A percentile compares a stretch with the other conserved stretches of the same genome.
Evolutionary conservation across 1,140 invertebrate genomes (phyloP).

Genomic region (Gryon sp.): DNA sequence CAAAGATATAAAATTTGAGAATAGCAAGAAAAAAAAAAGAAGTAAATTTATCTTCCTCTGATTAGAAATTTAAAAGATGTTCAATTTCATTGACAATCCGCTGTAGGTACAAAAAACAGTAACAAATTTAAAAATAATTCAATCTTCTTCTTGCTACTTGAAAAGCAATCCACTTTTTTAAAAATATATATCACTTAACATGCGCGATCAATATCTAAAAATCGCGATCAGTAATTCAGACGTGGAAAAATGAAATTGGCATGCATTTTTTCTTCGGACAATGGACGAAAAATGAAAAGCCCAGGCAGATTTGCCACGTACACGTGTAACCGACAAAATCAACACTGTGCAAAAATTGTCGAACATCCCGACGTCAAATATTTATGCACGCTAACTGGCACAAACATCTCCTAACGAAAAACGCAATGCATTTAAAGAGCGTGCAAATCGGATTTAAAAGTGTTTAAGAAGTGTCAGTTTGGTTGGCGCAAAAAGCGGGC

Average conservation of each 20-base stretch:
- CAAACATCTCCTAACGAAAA: constrained; percentile 34
- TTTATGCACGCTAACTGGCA: constrained; percentile 40
- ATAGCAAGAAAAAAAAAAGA: too few relatives aligned
- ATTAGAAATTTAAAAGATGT: too few relatives aligned
- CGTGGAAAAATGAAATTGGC: not conserved
- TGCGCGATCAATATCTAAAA: constrained; percentile 11
- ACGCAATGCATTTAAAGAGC: constrained; percentile 52
- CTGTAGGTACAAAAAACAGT: too few relatives aligned
- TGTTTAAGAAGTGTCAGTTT: constrained; percentile 53
- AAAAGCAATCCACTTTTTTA: too few relatives aligned
- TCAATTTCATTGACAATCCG: too few relatives aligned
- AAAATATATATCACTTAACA: constrained; percentile 14
- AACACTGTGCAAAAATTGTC: constrained; percentile 23
- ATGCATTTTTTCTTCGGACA: constrained; percentile 15
- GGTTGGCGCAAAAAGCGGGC: constrained; percentile 32
- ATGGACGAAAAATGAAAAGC: not conserved
- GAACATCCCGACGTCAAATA: constrained; percentile 36
- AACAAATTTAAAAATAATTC: too few relatives aligned
- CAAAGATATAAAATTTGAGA: too few relatives aligned
- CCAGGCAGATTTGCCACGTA: not conserved
- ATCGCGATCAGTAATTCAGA: constrained; percentile 16
- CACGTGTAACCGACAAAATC: constrained; percentile 20
- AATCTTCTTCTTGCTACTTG: too few relatives aligned
- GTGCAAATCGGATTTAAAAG: constrained; percentile 46
- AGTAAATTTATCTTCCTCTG: too few relatives aligned